Percentiles rank a stretch among this genome's conserved stretches.
Evolutionary conservation across 1,140 invertebrate genomes (phyloP).

Genomic region (Nylanderia fulva): DNA sequence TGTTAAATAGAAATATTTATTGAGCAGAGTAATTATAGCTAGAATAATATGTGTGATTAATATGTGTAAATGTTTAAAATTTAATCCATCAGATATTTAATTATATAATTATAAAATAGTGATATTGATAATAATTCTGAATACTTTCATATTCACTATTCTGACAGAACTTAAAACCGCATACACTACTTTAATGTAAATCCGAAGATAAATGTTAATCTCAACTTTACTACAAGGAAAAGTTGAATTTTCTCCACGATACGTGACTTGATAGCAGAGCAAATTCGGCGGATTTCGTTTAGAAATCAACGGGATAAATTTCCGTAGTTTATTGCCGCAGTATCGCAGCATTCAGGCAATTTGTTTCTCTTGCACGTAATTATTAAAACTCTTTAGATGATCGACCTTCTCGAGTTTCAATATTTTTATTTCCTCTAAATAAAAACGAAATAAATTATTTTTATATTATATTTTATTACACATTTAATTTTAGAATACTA

Average conservation of each 20-base stretch:
- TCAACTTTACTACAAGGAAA: slow-evolving; percentile 2
- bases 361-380: slow-evolving; percentile 42
- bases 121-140: neutral
- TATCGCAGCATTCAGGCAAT: slow-evolving; percentile 31
- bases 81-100: neutral
- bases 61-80: neutral
- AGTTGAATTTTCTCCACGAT: slow-evolving; percentile 43
- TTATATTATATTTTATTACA: neutral
- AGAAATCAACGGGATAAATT: slow-evolving; percentile 15
- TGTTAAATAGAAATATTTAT: neutral
- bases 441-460: neutral
- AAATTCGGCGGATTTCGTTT: slow-evolving; percentile 11
- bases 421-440: neutral
- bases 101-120: neutral
- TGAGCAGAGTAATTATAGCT: neutral
- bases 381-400: slow-evolving; percentile 27
- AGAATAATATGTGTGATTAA: slow-evolving; percentile 25
- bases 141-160: neutral
- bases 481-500: neutral
- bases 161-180: neutral
- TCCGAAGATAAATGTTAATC: slow-evolving; percentile 30
- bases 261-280: slow-evolving; percentile 33
- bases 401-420: neutral
- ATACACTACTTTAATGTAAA: neutral
- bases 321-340: slow-evolving; percentile 13